phyloP scores from a whole-genome alignment of 2,113 vertebrate genomes.

The Parotia lawesii region DNA sequence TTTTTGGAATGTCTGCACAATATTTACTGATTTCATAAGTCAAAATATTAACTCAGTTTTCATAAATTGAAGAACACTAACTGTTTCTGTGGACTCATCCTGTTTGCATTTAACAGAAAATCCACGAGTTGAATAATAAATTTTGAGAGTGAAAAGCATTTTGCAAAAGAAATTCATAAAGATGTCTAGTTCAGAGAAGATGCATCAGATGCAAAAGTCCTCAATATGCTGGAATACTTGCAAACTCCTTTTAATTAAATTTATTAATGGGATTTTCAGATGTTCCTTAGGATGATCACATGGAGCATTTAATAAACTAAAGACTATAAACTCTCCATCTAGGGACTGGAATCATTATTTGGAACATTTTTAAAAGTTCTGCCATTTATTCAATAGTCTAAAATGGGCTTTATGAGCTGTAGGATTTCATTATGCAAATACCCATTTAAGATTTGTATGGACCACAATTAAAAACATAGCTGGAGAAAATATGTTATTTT shows the following conservation, averaged over 20 bases:
- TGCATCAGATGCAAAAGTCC: not conserved
- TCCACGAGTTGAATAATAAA: not conserved
- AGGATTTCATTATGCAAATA: not conserved
- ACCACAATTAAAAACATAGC: not conserved
- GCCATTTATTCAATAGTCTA: not conserved
- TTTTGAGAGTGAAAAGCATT: not conserved
- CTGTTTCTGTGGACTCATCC: not conserved
- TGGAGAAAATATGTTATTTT: not conserved
- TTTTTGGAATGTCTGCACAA: not conserved
- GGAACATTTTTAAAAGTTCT: constrained; percentile 5
- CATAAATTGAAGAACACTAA: not conserved
- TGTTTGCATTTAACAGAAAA: not conserved
- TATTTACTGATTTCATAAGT: constrained; percentile 6
- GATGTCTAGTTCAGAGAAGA: not conserved
- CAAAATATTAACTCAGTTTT: constrained; percentile 20
- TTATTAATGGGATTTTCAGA: not conserved
- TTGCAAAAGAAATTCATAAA: not conserved
- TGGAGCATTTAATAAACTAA: not conserved
- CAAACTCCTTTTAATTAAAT: not conserved
- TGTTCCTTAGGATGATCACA: not conserved
- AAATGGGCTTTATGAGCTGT: not conserved
- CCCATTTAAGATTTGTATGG: not conserved
- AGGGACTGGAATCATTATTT: not conserved
- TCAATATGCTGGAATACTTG: not conserved
- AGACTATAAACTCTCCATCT: not conserved